phyloP scores from a whole-genome alignment of 2,888 invertebrate species.

The Lottia scabra region DNA sequence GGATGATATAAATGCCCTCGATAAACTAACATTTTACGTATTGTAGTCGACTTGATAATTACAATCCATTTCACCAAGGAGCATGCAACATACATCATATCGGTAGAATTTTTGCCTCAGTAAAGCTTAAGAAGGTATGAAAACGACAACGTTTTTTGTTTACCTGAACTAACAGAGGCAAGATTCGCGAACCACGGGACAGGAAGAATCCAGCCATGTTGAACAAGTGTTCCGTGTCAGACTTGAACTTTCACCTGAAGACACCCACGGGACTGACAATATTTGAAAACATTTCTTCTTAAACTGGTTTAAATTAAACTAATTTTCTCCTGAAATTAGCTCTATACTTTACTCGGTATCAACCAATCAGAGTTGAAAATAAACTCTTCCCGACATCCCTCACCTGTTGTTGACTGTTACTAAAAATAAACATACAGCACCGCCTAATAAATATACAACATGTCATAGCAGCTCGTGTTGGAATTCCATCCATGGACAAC shows the following conservation, averaged over 20 bases:
- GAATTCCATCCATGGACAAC: not conserved
- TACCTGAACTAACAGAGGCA: too few species aligned
- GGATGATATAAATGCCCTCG: too few species aligned
- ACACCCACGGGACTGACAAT: not conserved
- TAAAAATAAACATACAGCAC: not conserved
- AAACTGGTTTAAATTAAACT: not conserved
- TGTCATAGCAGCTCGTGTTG: not conserved
- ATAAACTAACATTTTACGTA: too few species aligned
- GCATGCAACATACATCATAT: too few species aligned
- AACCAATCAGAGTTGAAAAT: not conserved
- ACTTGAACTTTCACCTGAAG: not conserved
- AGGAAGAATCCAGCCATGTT: not conserved
- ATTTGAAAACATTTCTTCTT: not conserved
- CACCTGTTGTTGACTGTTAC: conserved; percentile 3
- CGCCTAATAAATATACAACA: not conserved
- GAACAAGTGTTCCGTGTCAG: conserved; percentile 5
- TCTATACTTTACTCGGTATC: not conserved
- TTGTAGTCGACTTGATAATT: too few species aligned
- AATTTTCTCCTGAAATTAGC: not conserved
- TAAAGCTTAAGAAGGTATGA: too few species aligned
- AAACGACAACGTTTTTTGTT: too few species aligned
- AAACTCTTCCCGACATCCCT: not conserved
- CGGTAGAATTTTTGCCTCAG: too few species aligned
- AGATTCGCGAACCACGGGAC: too few species aligned
- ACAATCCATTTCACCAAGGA: too few species aligned